Evolutionary conservation across 53 echinoderm and acorn worm genomes (phyloP), one percentile per base, ranked within the genome.

Genomic region (Henricia sp.): DNA sequence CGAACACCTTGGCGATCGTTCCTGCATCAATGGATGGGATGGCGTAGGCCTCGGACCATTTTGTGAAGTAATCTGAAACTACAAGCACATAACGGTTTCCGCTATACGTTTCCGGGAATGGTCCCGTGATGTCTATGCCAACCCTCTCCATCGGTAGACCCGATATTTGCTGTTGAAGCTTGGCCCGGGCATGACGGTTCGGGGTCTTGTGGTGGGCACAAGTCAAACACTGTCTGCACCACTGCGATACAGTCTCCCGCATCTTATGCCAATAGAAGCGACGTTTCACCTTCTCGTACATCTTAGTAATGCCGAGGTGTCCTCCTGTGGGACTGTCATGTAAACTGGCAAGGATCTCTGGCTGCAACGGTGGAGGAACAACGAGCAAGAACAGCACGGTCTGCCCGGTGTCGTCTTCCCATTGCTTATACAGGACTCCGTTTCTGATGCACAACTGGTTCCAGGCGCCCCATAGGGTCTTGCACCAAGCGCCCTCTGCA

Each of bases 261-360:
- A 83, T 83, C 28, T 83, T 84, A 53, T 54, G 37, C 90, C 85
- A 85, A 53, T 73, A 74, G 37, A 70, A 89, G 19, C 74, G 34
- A 13, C 2, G 0, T 46, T 46, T 60, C 14, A 72, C 70, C 40
- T 34, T 50, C 24, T 73, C 84, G 24, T 67, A 24, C 25, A 67
- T 39, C 52, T 68, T 84, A 14, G 34, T 56, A 6, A 70, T 10
- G 1, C 74, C 62, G 4, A 72, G 74, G 67, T 83, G 89, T 3
- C 72, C 82, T 32, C 83, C 63, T 0, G 59, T 41, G 1, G 60
- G 52, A 32, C 30, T n/a, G 42, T 58, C 16, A 54, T 83, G 89
- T 20, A 64, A 24, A 37, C 46, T 30, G 3, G 27, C 4, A 14
- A 72, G 73, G 33, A 83, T 68, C 27, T 53, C 59, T 10, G 1